Conservation (phyloP, 2,797 vertebrate genomes). For the Cynodonichthys magdalenae region DNA sequence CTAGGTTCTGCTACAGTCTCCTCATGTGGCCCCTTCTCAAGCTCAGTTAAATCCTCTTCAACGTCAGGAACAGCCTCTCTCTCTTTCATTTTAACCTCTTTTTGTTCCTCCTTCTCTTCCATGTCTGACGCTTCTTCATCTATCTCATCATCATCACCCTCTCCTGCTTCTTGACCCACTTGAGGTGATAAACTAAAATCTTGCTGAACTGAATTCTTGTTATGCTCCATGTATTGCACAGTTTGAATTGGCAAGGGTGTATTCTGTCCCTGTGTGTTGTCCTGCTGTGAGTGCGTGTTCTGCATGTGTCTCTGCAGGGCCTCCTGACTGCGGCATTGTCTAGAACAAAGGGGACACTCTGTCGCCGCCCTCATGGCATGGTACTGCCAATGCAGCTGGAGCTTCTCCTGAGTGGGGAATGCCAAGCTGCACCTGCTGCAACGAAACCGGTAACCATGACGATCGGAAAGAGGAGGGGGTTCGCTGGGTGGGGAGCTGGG, state of each 20-base stretch:
- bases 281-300: conserved; percentile 91
- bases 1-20: conserved; percentile 88
- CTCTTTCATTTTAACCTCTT: conserved; percentile 86
- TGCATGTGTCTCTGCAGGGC: conserved; percentile 97
- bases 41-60: conserved; percentile 88
- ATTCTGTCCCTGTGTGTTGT: conserved; percentile 85
- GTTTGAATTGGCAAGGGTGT: conserved; percentile 48
- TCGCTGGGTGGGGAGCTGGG: conserved; percentile 85
- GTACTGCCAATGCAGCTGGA: conserved; percentile 97
- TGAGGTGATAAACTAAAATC: conserved; percentile 73
- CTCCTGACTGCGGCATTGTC: conserved; percentile 97
- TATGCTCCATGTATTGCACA: conserved; percentile 59
- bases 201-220: conserved; percentile 62
- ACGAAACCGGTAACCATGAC: conserved; percentile 98
- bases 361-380: conserved; percentile 97
- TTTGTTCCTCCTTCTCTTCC: conserved; percentile 70
- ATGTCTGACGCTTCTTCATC: conserved; percentile 56
- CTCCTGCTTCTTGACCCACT: conserved; percentile 73
- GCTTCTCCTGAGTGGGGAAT: conserved; percentile 97
- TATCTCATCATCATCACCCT: conserved; percentile 70
- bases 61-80: conserved; percentile 69
- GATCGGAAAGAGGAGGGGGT: conserved; percentile 89
- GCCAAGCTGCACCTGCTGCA: conserved; percentile 99
- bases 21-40: conserved; percentile 87
- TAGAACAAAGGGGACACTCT: conserved; percentile 97